phyloP scores from a whole-genome alignment of 2,888 invertebrate genomes.

The Balanococcus diminutus region DNA sequence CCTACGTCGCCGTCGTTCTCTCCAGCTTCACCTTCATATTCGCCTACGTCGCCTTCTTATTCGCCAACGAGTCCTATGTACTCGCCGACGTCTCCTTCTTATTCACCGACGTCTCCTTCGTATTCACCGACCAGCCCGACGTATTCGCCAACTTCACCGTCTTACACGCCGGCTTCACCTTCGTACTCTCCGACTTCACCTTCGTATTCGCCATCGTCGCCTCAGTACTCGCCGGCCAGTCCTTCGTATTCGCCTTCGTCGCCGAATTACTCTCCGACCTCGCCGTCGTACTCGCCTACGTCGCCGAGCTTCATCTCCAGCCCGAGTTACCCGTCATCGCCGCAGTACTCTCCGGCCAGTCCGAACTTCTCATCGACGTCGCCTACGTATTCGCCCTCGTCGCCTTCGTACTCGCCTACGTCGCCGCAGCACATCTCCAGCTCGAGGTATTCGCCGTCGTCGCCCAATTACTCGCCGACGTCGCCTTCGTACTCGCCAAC shows the following conservation, averaged over 20 bases:
- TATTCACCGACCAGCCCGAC: constrained; percentile 73
- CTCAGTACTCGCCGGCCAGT: constrained; percentile 70
- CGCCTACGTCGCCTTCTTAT: constrained; percentile 78
- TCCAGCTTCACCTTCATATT: constrained; percentile 80
- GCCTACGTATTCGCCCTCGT: constrained; percentile 64
- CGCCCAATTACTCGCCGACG: constrained; percentile 73
- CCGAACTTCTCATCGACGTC: constrained; percentile 65
- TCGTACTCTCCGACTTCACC: constrained; percentile 82
- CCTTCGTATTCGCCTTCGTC: constrained; percentile 73
- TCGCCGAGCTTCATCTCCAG: constrained; percentile 77
- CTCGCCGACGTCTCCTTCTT: constrained; percentile 71
- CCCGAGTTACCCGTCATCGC: constrained; percentile 84
- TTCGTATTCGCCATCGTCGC: constrained; percentile 76
- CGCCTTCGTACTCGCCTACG: constrained; percentile 74
- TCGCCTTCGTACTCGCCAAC: constrained; percentile 81
- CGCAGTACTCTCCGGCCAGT: constrained; percentile 72
- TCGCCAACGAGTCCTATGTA: constrained; percentile 72
- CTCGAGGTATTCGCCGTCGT: constrained; percentile 67
- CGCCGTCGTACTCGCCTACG: constrained; percentile 79
- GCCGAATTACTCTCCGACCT: constrained; percentile 74
- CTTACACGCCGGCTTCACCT: constrained; percentile 77
- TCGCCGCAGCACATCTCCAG: constrained; percentile 73
- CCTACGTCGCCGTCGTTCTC: constrained; percentile 69
- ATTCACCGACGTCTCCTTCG: constrained; percentile 65
- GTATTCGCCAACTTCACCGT: constrained; percentile 74